Base-by-base conservation (phyloP, 1,140 invertebrate species). In the Zaprionus africanus region DNA sequence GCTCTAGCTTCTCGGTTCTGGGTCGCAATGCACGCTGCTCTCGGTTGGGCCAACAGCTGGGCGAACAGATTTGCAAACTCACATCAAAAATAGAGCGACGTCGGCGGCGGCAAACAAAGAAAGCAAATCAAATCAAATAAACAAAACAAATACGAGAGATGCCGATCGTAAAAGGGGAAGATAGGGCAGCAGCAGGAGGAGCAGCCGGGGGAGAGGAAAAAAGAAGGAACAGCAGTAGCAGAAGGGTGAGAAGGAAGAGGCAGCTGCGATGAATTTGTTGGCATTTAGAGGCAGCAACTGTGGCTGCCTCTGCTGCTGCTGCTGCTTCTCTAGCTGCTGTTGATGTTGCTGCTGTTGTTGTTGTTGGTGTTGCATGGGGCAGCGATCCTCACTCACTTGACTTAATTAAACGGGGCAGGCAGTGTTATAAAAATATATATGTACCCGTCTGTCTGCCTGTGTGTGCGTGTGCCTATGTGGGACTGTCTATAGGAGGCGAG, bases 361-460 rank as follows among this genome's bases (percentile, higher is more conserved):
- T 9, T 17, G 41, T 46, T 63, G 59, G 41, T 70, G 60, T 46
- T 72, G 81, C 74, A 75, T 71, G 76, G 82, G 71, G 68, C 80
- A 81, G 75, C 82, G 81, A 76, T 85, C 82, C 68, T 83, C 84
- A 80, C 84, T 88, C 84, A 88, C 84, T 87, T 87, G 84, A 87
- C 84, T 87, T 84, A 87, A 87, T 90, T 87, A 90, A 86, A 88
- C 78, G 54, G 75, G 64, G 85, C 81, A 68, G 70, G 49, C 79
- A 79, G 73, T 76, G 66, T 38, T 67, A 77, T 72, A 73, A 67
- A 77, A 43, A 76, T 72, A 76, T 76, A 76, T 56, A 71, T 43
- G 60, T 49, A 62, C 24, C 22, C n/a, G 36, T 19, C 62, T 64
- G 56, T n/a, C 24, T 51, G 38, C 26, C 41, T 34, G 51, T 53